Percentiles rank a stretch among this genome's conserved stretches.
phyloP scores from a whole-genome alignment of 2,113 vertebrate genomes.

The Pterocles gutturalis region DNA sequence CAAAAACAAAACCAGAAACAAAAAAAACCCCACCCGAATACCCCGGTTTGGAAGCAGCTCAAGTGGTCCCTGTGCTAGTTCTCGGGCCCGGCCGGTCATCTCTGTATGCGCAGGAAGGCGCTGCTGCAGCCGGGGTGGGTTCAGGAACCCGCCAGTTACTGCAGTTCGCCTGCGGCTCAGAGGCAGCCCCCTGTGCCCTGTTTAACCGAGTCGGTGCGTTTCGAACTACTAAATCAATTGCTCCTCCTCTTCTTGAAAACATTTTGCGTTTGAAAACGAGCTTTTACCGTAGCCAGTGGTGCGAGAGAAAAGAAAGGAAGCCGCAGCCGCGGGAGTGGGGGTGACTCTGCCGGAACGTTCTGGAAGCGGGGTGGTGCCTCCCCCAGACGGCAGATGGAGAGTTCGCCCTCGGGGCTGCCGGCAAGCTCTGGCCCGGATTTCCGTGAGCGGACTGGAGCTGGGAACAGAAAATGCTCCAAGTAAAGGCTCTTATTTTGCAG shows the following conservation, averaged over 20 bases:
- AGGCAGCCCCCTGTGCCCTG: no score
- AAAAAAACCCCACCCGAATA: background rate
- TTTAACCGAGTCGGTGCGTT: fast-evolving
- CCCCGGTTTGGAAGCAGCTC: background rate
- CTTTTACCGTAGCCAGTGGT: background rate
- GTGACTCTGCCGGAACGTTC: constrained; percentile 17
- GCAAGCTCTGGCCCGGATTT: background rate
- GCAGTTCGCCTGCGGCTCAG: fast-evolving
- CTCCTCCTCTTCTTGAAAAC: background rate
- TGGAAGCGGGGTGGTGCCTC: constrained; percentile 56
- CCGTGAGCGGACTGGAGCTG: background rate
- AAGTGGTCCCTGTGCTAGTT: fast-evolving
- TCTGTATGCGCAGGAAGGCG: background rate
- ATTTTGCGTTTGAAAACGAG: background rate
- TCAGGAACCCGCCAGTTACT: fast-evolving
- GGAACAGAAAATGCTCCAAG: background rate
- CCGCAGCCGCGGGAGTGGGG: background rate
- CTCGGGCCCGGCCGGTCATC: fast-evolving
- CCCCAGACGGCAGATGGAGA: background rate
- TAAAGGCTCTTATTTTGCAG: background rate
- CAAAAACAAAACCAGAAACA: background rate
- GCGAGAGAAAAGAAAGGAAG: background rate
- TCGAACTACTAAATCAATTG: fast-evolving
- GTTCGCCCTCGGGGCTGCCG: background rate
- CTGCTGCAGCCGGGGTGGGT: background rate